Evolutionary conservation across 2,113 vertebrate genomes (phyloP), one percentile per base, ranked within the genome.

Genomic region (Haemorhous mexicanus): DNA sequence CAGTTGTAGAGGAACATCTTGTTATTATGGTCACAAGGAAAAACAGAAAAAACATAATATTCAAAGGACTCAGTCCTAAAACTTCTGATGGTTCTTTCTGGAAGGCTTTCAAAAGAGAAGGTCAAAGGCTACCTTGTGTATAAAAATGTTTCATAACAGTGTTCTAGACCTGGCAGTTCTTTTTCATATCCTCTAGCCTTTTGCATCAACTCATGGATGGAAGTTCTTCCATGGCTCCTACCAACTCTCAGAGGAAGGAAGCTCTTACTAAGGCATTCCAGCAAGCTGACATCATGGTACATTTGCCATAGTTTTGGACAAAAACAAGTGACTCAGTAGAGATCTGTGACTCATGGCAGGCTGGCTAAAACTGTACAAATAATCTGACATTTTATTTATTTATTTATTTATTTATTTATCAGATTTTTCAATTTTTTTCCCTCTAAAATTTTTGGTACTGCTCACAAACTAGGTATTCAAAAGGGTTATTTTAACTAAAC

Each of bases 201-300:
- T 59, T 74, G 47, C 85, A 84, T 62, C 24, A 7, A 70, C 78
- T 80, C 39, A 52, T 63, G 75, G 78, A 52, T 88, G 63, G 90
- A 86, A 93, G 63, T 66, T 19, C 93, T 80, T 83, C 82, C 72
- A 76, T 85, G 53, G 66, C 47, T 93, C 28, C 72, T 59, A 94
- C 35, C 59, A 89, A 10, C n/a, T 39, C 52, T 74, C 35, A 67
- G 64, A 92, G 85, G 85, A 96, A 97, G 90, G 95, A 95, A 96
- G 82, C 43, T 96, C 85, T 97, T 91, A 95, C 59, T 95, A 77
- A 94, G 85, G 27, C 90, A 93, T 96, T 96, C 93, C 96, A 94
- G 47, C 61, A 88, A 47, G 37, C 75, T 97, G 92, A 96, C 49
- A 72, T 95, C 92, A 96, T 24, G 61, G 85, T 67, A 74, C 52